Evolutionary conservation across 2,113 vertebrate genomes (phyloP).

Genomic region (Callipepla squamata): DNA sequence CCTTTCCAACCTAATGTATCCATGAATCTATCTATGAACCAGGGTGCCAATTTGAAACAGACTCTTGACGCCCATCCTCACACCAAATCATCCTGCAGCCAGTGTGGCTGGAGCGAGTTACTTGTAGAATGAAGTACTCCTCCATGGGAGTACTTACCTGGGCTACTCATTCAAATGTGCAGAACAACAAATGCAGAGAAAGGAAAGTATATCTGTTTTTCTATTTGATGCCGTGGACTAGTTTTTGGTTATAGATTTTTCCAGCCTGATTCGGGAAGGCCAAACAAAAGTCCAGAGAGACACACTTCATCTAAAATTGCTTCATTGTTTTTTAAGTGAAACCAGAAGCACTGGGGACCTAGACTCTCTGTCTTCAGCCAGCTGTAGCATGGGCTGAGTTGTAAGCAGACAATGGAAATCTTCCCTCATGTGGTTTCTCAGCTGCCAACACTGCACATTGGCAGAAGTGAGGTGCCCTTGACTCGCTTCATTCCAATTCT

Average conservation of each 20-base stretch:
- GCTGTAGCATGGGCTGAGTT: background rate
- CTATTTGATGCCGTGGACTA: background rate
- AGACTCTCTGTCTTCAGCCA: background rate
- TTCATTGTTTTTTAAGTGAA: background rate
- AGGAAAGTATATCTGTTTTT: background rate
- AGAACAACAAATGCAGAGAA: background rate
- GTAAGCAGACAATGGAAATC: background rate
- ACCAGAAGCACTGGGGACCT: background rate
- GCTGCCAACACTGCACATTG: background rate
- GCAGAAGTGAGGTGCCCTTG: background rate
- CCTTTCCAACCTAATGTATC: too few species aligned
- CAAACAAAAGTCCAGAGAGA: background rate
- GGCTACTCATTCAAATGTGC: background rate
- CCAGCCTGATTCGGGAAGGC: background rate
- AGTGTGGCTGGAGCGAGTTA: rapidly evolving
- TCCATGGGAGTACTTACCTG: background rate
- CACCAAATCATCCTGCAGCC: rapidly evolving
- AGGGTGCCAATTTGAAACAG: background rate
- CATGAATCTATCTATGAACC: too few species aligned
- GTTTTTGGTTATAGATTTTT: background rate
- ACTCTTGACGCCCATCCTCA: background rate
- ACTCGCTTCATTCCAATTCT: background rate
- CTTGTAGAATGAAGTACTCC: background rate
- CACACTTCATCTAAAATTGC: background rate
- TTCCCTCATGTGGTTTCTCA: background rate